Base-by-base conservation (phyloP, 2,888 invertebrate species). In the Lydus trimaculatus region DNA sequence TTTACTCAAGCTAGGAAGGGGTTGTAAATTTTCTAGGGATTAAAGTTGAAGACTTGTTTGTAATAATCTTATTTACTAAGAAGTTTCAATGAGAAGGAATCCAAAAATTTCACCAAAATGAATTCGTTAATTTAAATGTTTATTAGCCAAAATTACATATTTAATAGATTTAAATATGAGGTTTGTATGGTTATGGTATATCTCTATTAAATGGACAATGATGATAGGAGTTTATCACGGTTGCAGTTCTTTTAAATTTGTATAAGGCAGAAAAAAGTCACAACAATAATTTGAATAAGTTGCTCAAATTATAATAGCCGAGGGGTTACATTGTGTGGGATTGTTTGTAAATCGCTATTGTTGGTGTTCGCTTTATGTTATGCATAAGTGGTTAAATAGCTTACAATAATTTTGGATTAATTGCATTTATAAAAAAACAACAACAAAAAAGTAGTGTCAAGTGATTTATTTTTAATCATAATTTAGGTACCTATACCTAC, bases 281-380 rank as follows among this genome's bases (percentile, higher is more conserved):
- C 20, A 33, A 36, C 36, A 60, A 60, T 28, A 33, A 60, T 60
- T 20, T 60, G 33, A 60, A 60, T 60, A 60, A 60, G 60, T 60
- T 60, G 15, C 60, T 60, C 60, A 36, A 60, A 31, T 66, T 58
- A 66, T 62, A 66, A 66, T 60, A 60, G 62, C 62, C 39, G 66
- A 62, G 66, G 66, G 62, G 56, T 64, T 67, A 64, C 39, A 67
- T 67, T 67, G 67, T 67, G 61, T 59, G 64, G 67, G 61, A 61
- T 61, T 67, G 66, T 69, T 66, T 65, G 69, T 69, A 69, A 65
- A 65, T 69, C 65, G 56, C 39, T 36, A 65, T 69, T 65, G 59
- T 68, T 39, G 61, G 31, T 28, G 66, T 39, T 20, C 31, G 60
- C 62, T 58, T 43, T 59, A 48, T 63, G 33, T 43, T 59, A 48